phyloP scores from a whole-genome alignment of 2,888 invertebrate genomes.

The Allolobophora icterica region DNA sequence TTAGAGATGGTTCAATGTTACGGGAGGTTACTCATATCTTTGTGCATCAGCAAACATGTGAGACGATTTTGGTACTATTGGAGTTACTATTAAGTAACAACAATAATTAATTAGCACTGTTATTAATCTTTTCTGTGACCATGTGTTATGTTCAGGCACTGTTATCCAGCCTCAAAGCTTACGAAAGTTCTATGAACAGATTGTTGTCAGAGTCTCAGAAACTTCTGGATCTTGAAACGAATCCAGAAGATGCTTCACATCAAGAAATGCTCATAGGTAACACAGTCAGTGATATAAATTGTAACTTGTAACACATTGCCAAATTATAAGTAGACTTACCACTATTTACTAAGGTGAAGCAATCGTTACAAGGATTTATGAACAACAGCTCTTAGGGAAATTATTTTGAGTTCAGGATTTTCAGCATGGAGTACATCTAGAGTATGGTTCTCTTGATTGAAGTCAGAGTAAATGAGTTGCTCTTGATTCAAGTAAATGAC shows the following conservation, averaged over 20 bases:
- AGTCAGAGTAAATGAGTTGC: too few relatives aligned
- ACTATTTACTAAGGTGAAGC: not conserved
- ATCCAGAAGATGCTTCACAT: not conserved
- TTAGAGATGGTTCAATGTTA: too few relatives aligned
- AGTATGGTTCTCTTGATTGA: too few relatives aligned
- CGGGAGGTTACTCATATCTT: too few relatives aligned
- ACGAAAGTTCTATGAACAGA: conserved; percentile 3
- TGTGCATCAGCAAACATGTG: not conserved
- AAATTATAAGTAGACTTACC: not conserved
- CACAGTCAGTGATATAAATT: not conserved
- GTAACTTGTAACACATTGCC: too few relatives aligned
- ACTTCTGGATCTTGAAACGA: not conserved
- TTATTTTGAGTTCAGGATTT: not conserved
- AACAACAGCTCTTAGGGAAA: too few relatives aligned
- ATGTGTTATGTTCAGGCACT: not conserved
- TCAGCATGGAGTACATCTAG: not conserved
- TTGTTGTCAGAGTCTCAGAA: conserved; percentile 1
- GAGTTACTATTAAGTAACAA: not conserved
- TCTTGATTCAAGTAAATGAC: too few relatives aligned
- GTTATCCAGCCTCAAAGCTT: not conserved
- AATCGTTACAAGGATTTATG: not conserved
- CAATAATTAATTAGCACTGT: not conserved
- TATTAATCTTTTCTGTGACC: not conserved
- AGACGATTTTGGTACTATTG: not conserved
- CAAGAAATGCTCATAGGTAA: not conserved